Conservation (phyloP, 2,113 vertebrate species). For the Plecturocebus donacophilus region DNA sequence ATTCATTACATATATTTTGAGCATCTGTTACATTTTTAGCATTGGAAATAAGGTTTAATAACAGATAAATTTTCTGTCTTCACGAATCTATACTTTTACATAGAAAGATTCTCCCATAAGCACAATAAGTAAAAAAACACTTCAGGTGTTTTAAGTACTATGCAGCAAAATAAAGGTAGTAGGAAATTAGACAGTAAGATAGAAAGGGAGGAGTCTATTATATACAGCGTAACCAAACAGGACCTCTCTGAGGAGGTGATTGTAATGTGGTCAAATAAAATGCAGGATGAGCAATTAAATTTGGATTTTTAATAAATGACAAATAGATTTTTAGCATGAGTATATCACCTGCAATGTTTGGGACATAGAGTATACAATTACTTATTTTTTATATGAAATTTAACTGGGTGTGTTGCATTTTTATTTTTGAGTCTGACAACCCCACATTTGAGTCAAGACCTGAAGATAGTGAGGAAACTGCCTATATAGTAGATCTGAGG, state of each 20-base stretch:
- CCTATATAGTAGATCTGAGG: background rate
- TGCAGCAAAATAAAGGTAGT: background rate
- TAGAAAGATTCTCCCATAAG: background rate
- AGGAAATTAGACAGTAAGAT: background rate
- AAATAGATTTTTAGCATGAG: background rate
- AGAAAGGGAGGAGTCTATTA: background rate
- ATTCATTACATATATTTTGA: background rate
- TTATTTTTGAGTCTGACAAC: background rate
- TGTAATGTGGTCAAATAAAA: background rate
- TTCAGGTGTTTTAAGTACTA: background rate
- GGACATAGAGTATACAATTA: background rate
- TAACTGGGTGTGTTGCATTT: background rate
- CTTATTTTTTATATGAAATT: slow-evolving; percentile 10
- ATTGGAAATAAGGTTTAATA: background rate
- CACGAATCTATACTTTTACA: slow-evolving; percentile 9
- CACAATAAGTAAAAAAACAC: background rate
- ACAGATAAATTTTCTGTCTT: background rate
- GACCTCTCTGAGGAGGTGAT: background rate
- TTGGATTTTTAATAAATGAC: slow-evolving; percentile 22
- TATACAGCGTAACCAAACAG: background rate
- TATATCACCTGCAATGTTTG: background rate
- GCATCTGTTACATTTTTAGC: background rate
- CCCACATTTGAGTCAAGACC: background rate
- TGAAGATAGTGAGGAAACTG: background rate
- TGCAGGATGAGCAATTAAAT: background rate